Evolutionary conservation across 2,797 vertebrate species (phyloP), one percentile per base, ranked within the genome.

Genomic region (Tinamus major): DNA sequence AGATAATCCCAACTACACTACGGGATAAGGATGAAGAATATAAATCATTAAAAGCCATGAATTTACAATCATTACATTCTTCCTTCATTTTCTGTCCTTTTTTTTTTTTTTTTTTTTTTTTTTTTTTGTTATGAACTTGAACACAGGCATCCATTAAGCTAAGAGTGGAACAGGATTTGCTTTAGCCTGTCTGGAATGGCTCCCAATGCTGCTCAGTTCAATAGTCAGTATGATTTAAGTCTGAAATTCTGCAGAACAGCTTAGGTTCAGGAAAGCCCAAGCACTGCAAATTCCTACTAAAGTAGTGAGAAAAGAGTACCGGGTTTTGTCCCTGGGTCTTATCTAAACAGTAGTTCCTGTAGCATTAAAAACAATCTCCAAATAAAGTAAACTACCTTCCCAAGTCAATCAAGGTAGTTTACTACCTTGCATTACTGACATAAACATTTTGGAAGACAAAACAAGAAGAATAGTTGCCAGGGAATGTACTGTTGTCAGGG

Each of bases 401-500:
- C 48, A 49, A 49, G 48, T 49, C 21, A 49, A 24, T 49, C 48
- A 49, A 49, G 48, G 48, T 49, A 24, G 79, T 91, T 89, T 93
- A 78, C 74, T 90, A 71, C 18, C 21, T 92, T 96, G 79, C 51
- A 85, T 93, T 95, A 91, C 78, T 93, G 63, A 86, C 70, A 92
- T 10, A 93, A 90, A 84, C 80, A 88, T 94, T 96, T 91, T 85
- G 92, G 89, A 94, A 94, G 89, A 95, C 53, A 75, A 94, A 70
- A 85, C 88, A 72, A 76, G 42, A 84, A 84, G 65, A 76, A 87
- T 81, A 74, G 35, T 35, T 35, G 35, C 8, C 35, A 35, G 35
- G 35, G 35, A 35, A 35, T 35, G 35, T 35, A 35, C 35, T 35
- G 8, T 35, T 35, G 35, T 35, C 35, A 35, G 35, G 35, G 35